Percentiles rank a stretch among this genome's conserved stretches.
Conservation (phyloP, 35 echinoderm and acorn worm species). For the Apostichopus japonicus region DNA sequence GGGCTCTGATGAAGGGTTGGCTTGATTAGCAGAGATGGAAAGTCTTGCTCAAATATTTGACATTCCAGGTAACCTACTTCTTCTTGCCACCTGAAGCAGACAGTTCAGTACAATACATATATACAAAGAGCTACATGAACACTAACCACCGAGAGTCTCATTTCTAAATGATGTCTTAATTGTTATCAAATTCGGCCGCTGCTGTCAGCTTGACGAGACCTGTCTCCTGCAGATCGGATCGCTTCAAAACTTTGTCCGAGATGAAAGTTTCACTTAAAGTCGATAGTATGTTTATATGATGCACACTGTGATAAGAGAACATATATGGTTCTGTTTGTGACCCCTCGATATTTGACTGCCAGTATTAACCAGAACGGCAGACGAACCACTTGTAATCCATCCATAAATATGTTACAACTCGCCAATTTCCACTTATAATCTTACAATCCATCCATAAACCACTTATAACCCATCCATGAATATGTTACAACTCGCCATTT, state of each 20-base stretch:
- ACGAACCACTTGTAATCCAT: too few relatives aligned
- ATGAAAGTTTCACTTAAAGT: neutral
- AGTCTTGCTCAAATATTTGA: conserved; percentile 37
- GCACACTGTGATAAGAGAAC: neutral
- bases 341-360: too few relatives aligned
- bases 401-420: too few relatives aligned
- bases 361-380: too few relatives aligned
- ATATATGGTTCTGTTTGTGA: too few relatives aligned
- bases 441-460: too few relatives aligned
- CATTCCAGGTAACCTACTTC: conserved; percentile 39
- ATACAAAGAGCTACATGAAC: too few relatives aligned
- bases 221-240: neutral
- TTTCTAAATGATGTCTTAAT: conserved; percentile 7
- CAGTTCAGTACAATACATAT: too few relatives aligned
- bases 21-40: conserved; percentile 15
- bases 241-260: neutral
- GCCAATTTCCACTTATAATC: too few relatives aligned
- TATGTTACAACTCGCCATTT: too few relatives aligned
- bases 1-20: neutral
- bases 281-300: neutral
- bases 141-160: neutral
- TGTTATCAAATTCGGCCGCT: neutral
- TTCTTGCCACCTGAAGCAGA: neutral
- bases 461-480: too few relatives aligned
- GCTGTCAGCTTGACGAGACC: neutral